Conservation (phyloP, 2,888 invertebrate species). For the Drosophila meridiana region DNA sequence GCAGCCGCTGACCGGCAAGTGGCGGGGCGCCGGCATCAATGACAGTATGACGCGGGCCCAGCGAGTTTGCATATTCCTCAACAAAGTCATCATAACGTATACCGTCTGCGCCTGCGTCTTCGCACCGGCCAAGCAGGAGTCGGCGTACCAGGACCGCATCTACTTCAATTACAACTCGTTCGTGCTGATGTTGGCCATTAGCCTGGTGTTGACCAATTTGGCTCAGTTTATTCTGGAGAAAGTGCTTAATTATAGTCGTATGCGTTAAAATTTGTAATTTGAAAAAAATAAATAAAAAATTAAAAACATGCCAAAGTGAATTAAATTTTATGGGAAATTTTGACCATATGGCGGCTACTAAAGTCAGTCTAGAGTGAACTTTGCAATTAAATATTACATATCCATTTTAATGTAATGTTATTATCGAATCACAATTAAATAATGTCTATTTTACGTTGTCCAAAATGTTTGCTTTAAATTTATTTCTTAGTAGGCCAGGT, state of each 20-base stretch:
- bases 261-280: neutral
- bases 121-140: conserved; percentile 19
- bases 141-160: neutral
- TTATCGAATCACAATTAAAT: neutral
- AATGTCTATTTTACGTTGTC: neutral
- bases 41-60: conserved; percentile 55
- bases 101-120: conserved; percentile 16
- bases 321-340: neutral
- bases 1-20: conserved; percentile 61
- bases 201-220: conserved; percentile 26
- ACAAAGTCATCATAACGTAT: conserved; percentile 39
- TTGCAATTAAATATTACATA: neutral
- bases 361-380: neutral
- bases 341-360: neutral
- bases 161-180: neutral
- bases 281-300: neutral
- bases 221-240: conserved; percentile 30
- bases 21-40: conserved; percentile 38
- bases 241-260: neutral
- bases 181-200: neutral
- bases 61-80: conserved; percentile 49
- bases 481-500: neutral
- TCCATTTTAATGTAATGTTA: neutral
- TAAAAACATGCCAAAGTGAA: neutral
- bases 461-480: neutral